A percentile compares a stretch with the other conserved stretches of the same genome.
Evolutionary conservation across 2,888 invertebrate species (phyloP).

Genomic region (Andrena trimmerana): DNA sequence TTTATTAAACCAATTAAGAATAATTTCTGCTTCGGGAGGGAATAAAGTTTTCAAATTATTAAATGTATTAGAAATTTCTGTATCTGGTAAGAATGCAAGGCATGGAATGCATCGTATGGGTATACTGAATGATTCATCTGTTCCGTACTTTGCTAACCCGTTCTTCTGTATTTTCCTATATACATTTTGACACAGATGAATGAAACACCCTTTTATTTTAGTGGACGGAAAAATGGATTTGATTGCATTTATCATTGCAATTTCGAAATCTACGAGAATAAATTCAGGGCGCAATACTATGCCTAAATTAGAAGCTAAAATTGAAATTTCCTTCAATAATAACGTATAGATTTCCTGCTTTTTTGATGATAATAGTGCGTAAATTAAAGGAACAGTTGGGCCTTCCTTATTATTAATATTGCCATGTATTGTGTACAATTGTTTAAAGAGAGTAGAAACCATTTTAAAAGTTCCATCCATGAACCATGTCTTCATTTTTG

Average conservation of each 20-base stretch:
- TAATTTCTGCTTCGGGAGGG: too few relatives aligned
- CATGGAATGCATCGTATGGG: too few relatives aligned
- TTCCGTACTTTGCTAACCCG: too few relatives aligned
- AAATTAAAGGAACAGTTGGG: not conserved
- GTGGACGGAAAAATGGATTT: conserved; percentile 1
- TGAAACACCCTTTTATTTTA: conserved; percentile 15
- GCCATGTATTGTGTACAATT: conserved; percentile 1
- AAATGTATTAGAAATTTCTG: too few relatives aligned
- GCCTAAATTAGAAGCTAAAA: not conserved
- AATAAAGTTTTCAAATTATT: too few relatives aligned
- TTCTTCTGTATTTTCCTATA: not conserved
- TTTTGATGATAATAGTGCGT: not conserved
- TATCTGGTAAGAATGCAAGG: too few relatives aligned
- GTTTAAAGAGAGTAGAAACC: conserved; percentile 8
- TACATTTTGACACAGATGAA: conserved; percentile 11
- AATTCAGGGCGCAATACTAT: not conserved
- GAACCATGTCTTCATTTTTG: conserved; percentile 14
- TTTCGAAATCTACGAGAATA: not conserved
- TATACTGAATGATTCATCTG: too few relatives aligned
- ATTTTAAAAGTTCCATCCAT: conserved; percentile 21
- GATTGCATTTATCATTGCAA: not conserved
- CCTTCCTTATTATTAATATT: not conserved
- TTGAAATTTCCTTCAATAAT: conserved; percentile 2
- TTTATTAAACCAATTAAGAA: too few relatives aligned
- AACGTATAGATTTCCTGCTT: not conserved